Evolutionary conservation across 2,797 vertebrate genomes (phyloP).

Genomic region (Periparus ater): DNA sequence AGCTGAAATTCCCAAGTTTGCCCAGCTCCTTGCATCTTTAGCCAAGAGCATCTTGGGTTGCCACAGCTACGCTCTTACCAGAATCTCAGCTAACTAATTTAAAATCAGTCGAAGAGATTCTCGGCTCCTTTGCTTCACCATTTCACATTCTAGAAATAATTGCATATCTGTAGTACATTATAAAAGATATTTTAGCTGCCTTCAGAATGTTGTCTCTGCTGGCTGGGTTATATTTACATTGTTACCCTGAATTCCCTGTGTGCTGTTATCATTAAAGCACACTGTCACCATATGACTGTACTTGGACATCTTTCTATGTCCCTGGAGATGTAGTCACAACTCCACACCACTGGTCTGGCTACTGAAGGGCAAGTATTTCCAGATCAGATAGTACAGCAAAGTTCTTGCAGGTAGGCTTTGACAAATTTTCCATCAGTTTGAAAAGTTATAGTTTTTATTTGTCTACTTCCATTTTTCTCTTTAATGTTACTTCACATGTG

Average conservation of each 20-base stretch:
- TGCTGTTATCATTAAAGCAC: background rate
- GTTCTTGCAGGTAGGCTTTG: background rate
- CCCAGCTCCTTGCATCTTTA: background rate
- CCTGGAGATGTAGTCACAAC: rapidly evolving
- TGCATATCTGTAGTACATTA: background rate
- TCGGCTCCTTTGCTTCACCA: background rate
- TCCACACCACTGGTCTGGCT: background rate
- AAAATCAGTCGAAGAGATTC: background rate
- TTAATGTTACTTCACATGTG: background rate
- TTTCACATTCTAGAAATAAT: background rate
- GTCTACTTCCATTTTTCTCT: background rate
- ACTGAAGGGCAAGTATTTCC: background rate
- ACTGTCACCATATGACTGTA: background rate
- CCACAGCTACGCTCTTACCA: background rate
- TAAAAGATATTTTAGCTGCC: background rate
- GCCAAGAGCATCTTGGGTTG: background rate
- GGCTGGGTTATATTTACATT: background rate
- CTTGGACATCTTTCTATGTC: background rate
- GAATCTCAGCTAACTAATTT: conserved; percentile 2
- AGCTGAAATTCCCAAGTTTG: background rate
- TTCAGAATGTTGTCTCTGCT: background rate
- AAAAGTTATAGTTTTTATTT: background rate
- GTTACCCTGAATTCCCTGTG: background rate
- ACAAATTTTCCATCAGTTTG: background rate
- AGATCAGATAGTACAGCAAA: background rate